These are phyloP conservation scores for Mystacides longicornis DNA, from an alignment of 2,888 invertebrate species.

Conservation along the genomic window DNA sequence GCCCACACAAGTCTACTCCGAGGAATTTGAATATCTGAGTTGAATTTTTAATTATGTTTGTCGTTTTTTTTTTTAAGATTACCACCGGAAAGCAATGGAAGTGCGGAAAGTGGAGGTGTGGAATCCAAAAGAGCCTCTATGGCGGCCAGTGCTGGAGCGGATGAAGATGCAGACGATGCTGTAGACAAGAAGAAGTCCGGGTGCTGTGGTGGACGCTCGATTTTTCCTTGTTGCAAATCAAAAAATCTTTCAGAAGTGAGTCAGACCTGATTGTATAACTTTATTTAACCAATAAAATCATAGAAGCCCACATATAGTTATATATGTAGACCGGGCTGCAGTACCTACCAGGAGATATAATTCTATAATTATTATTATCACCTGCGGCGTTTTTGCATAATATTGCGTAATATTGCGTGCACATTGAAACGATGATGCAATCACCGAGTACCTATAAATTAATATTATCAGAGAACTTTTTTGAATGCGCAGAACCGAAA, in stretches of 20 bases:
- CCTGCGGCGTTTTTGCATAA: too few relatives aligned
- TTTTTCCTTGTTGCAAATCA: conserved; percentile 9
- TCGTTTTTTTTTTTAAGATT: conserved; percentile 4
- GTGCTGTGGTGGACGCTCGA: conserved; percentile 6
- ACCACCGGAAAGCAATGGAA: conserved; percentile 13
- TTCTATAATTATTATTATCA: background rate
- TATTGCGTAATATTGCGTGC: too few relatives aligned
- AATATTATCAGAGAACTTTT: too few relatives aligned
- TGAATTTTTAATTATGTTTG: background rate
- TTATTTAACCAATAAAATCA: too few relatives aligned
- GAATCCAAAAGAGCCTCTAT: background rate
- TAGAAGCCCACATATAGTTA: too few relatives aligned
- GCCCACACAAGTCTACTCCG: background rate
- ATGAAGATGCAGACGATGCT: background rate
- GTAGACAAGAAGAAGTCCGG: conserved; percentile 8
- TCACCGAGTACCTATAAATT: too few relatives aligned
- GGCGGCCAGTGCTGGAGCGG: background rate
- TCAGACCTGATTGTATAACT: too few relatives aligned
- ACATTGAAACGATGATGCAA: too few relatives aligned
- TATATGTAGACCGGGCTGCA: too few relatives aligned
- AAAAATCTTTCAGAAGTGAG: conserved; percentile 12
- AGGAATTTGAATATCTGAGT: background rate
- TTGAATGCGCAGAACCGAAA: too few relatives aligned
- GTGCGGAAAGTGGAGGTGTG: conserved; percentile 6
- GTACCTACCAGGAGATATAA: too few relatives aligned